Percentiles rank a stretch among this genome's conserved stretches.
Evolutionary conservation across 1,140 invertebrate species (phyloP).

Genomic region (Drosophila varians): DNA sequence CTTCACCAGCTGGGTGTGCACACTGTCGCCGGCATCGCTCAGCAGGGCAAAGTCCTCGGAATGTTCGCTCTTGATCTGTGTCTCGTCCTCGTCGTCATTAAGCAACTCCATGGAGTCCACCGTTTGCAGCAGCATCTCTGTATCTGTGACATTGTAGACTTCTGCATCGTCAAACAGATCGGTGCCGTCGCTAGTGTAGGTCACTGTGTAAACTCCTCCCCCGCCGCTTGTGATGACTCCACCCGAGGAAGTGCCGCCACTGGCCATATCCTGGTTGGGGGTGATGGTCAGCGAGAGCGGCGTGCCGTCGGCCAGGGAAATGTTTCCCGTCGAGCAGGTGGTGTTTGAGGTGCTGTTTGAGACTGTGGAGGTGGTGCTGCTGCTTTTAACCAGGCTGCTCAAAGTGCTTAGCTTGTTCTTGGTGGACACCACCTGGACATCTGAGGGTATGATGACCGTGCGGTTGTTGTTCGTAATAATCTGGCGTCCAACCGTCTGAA

Average conservation of each 20-base stretch:
- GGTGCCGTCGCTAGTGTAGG: conserved; percentile 72
- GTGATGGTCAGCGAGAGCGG: conserved; percentile 77
- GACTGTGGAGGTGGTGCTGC: conserved; percentile 2
- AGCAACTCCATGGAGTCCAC: conserved; percentile 88
- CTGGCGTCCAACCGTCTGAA: conserved; percentile 59
- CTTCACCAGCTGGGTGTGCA: conserved; percentile 60
- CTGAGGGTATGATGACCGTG: conserved; percentile 79
- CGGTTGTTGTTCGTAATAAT: conserved; percentile 80
- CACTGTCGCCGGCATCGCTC: conserved; percentile 51
- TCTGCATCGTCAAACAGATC: conserved; percentile 84
- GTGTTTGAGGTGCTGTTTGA: conserved; percentile 11
- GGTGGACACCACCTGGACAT: conserved; percentile 74
- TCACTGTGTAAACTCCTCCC: conserved; percentile 76
- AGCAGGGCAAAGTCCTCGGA: conserved; percentile 76
- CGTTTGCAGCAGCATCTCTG: conserved; percentile 87
- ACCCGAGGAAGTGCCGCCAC: conserved; percentile 10
- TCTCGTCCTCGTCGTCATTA: conserved; percentile 86
- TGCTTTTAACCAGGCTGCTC: conserved; percentile 24
- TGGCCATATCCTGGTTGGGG: conserved; percentile 39
- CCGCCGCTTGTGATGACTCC: conserved; percentile 37
- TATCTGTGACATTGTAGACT: conserved; percentile 90
- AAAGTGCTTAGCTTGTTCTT: conserved; percentile 57
- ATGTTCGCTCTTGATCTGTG: conserved; percentile 86
- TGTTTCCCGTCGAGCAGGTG: conserved; percentile 28
- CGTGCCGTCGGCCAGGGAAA: conserved; percentile 66